Evolutionary conservation across 2,888 invertebrate species (phyloP).

Genomic region (Pammene fasciana): DNA sequence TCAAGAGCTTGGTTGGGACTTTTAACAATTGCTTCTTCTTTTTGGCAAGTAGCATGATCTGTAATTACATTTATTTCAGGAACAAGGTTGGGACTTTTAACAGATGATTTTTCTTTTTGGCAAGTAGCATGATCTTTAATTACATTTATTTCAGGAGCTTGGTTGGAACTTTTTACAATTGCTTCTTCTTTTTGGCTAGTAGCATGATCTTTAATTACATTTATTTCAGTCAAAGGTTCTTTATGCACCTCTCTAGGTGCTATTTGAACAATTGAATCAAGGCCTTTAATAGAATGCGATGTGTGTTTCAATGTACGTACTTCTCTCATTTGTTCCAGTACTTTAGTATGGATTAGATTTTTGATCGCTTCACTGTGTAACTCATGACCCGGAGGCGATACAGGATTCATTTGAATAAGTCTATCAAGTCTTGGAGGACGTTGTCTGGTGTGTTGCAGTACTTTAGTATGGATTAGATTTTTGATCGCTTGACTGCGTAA

Average conservation of each 20-base stretch:
- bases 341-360: background rate
- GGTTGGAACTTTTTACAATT: background rate
- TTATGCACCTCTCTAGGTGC: background rate
- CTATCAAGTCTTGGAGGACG: background rate
- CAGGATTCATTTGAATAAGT: background rate
- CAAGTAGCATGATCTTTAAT: background rate
- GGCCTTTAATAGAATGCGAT: background rate
- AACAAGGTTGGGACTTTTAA: too few species aligned
- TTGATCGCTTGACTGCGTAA: too few species aligned
- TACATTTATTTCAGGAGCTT: too few species aligned
- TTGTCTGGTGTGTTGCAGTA: background rate
- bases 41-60: too few species aligned
- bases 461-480: background rate
- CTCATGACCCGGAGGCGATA: too few species aligned
- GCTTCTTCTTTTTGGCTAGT: too few species aligned
- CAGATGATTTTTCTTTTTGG: background rate
- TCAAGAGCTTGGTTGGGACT: too few species aligned
- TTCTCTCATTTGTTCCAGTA: background rate
- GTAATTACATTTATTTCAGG: too few species aligned
- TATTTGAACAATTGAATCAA: background rate
- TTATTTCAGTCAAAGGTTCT: background rate
- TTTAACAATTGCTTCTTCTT: too few species aligned
- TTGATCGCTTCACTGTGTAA: too few species aligned
- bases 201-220: background rate
- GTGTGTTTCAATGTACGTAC: background rate